phyloP scores from a whole-genome alignment of 2,797 vertebrate genomes.

The Tangara arthus region DNA sequence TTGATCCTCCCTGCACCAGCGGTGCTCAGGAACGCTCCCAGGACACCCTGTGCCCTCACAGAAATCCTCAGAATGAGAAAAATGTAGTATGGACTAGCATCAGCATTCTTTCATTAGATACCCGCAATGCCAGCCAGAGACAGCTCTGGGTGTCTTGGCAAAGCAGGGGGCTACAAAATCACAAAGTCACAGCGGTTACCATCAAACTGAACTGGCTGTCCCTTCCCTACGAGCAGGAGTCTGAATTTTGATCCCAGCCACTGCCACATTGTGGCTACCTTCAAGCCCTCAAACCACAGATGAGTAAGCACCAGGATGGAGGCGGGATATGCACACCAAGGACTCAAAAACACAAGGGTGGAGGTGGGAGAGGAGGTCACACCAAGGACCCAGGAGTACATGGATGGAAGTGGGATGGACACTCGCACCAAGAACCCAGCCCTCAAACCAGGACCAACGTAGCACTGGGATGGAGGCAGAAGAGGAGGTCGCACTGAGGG shows the following conservation, averaged over 20 bases:
- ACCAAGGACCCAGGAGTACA: not conserved
- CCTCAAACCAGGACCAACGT: not conserved
- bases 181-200: not conserved
- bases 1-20: not conserved
- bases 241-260: not conserved
- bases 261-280: not conserved
- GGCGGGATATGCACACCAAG: not conserved
- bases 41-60: not conserved
- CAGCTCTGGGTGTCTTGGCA: not conserved
- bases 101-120: not conserved
- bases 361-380: not conserved
- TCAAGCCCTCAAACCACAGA: not conserved
- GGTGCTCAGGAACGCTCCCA: not conserved
- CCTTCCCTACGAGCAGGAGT: not conserved
- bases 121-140: not conserved
- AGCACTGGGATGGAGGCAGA: not conserved
- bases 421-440: not conserved
- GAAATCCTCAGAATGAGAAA: constrained; percentile 63
- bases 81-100: not conserved
- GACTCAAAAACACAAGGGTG: not conserved
- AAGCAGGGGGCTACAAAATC: not conserved
- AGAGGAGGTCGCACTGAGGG: not conserved
- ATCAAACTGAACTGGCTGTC: not conserved
- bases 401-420: not conserved
- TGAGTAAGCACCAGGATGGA: not conserved